Conservation (phyloP, 2,888 invertebrate species). For the Serripes groenlandicus region DNA sequence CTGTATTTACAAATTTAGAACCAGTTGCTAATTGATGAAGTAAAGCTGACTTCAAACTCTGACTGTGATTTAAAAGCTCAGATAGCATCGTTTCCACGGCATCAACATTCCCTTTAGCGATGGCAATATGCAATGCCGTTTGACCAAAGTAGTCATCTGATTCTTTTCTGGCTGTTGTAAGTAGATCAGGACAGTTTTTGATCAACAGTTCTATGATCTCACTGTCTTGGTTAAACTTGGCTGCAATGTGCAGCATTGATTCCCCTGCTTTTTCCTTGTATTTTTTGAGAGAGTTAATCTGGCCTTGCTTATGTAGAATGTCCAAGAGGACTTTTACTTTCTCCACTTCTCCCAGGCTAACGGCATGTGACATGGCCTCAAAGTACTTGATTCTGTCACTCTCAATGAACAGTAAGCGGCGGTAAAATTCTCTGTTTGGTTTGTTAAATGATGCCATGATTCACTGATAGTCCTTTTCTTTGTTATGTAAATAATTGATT, state of each 20-base stretch:
- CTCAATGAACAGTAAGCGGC: slow-evolving; percentile 50
- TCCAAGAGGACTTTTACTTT: slow-evolving; percentile 56
- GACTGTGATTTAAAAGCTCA: slow-evolving; percentile 48
- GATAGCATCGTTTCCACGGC: slow-evolving; percentile 64
- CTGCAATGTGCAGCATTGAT: slow-evolving; percentile 70
- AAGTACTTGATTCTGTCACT: slow-evolving; percentile 49
- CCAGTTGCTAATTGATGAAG: slow-evolving; percentile 68
- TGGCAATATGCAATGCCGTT: slow-evolving; percentile 71
- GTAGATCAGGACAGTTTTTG: slow-evolving; percentile 62
- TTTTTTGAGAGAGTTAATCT: slow-evolving; percentile 29
- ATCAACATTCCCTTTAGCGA: slow-evolving; percentile 67
- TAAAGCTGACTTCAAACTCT: slow-evolving; percentile 53
- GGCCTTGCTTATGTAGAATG: slow-evolving; percentile 52
- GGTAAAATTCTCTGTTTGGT: slow-evolving; percentile 60
- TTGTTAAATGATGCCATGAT: slow-evolving; percentile 54
- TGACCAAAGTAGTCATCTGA: slow-evolving; percentile 68
- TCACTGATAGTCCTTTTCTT: not conserved
- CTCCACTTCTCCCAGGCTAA: slow-evolving; percentile 48
- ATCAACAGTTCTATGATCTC: slow-evolving; percentile 60
- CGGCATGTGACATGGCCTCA: slow-evolving; percentile 44
- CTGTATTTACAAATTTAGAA: slow-evolving; percentile 67
- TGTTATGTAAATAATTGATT: too few relatives aligned
- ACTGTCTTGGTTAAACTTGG: slow-evolving; percentile 67
- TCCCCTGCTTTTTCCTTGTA: slow-evolving; percentile 64
- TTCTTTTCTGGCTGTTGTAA: slow-evolving; percentile 63